Evolutionary conservation across 2,113 vertebrate genomes (phyloP).

Genomic region (Vulpes ferrilata): DNA sequence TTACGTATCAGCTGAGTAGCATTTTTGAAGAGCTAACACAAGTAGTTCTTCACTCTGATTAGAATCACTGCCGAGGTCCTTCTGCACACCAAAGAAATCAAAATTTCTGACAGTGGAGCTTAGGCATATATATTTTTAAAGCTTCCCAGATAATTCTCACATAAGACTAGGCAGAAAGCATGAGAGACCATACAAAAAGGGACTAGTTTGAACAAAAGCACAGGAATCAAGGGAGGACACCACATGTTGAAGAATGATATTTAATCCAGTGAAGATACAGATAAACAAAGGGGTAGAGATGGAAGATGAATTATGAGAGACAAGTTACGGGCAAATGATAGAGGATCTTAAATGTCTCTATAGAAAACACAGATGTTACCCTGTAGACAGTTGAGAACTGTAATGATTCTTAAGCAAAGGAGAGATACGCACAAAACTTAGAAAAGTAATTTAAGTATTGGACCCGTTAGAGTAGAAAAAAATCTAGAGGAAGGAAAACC

Average conservation of each 20-base stretch:
- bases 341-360: background rate
- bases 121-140: background rate
- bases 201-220: background rate
- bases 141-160: constrained; percentile 1
- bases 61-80: background rate
- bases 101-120: background rate
- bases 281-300: background rate
- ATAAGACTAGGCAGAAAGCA: background rate
- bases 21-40: background rate
- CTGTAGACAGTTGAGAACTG: background rate
- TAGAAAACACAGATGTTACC: background rate
- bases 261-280: background rate
- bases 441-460: background rate
- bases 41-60: background rate
- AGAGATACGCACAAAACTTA: background rate
- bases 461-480: background rate
- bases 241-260: background rate
- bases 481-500: background rate
- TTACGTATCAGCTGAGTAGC: background rate
- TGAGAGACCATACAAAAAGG: background rate
- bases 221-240: background rate
- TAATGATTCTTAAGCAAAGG: constrained; percentile 39
- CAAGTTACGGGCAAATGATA: background rate
- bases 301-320: background rate
- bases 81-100: background rate